phyloP scores from a whole-genome alignment of 2,888 invertebrate species.

The Syritta pipiens region DNA sequence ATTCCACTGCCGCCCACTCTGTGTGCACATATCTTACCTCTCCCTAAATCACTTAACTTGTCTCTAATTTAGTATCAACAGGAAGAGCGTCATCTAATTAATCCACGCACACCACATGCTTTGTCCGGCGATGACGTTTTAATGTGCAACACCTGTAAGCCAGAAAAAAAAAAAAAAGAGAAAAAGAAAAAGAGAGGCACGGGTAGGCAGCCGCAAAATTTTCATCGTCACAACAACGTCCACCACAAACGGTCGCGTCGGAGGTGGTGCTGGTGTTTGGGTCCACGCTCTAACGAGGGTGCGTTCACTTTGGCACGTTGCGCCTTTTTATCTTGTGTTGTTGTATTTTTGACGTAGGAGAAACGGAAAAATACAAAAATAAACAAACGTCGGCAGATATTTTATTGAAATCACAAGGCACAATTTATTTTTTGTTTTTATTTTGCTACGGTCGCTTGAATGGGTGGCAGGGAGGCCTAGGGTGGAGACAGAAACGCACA shows the following conservation, averaged over 20 bases:
- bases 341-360: slow-evolving; percentile 10
- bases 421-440: slow-evolving; percentile 1
- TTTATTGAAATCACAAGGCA: slow-evolving; percentile 46
- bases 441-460: background rate
- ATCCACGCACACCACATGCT: slow-evolving; percentile 36
- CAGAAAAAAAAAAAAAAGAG: too few relatives aligned
- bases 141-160: slow-evolving; percentile 66
- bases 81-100: slow-evolving; percentile 45
- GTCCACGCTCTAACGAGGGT: slow-evolving; percentile 38
- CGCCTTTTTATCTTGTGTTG: slow-evolving; percentile 25
- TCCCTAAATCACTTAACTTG: slow-evolving; percentile 28
- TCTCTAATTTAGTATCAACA: slow-evolving; percentile 24
- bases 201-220: background rate
- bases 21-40: slow-evolving; percentile 1
- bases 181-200: too few relatives aligned
- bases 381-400: slow-evolving; percentile 26
- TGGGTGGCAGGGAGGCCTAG: background rate
- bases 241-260: slow-evolving; percentile 42
- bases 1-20: background rate
- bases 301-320: slow-evolving; percentile 48
- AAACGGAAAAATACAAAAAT: slow-evolving; percentile 16
- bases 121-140: slow-evolving; percentile 60
- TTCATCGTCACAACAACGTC: background rate
- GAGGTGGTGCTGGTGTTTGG: background rate
- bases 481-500: slow-evolving; percentile 6